phyloP scores from a whole-genome alignment of 2,797 vertebrate species.

The Molossus alvarezi region DNA sequence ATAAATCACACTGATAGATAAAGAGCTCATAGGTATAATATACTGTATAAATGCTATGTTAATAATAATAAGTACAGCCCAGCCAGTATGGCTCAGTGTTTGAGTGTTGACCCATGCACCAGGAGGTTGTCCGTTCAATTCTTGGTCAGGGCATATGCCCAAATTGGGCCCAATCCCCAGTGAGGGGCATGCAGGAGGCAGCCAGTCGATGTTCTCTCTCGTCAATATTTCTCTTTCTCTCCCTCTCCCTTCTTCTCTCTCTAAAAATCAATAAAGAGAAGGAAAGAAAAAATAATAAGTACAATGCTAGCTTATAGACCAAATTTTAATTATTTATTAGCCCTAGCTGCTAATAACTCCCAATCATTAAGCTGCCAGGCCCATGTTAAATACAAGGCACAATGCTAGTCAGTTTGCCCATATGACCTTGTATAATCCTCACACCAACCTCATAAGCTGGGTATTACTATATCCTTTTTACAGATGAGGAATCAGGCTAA shows the following conservation, averaged over 20 bases:
- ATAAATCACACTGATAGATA: neutral
- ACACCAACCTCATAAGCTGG: neutral
- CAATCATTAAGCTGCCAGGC: neutral
- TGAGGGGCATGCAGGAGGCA: too few species aligned
- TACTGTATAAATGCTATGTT: neutral
- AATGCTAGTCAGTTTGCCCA: neutral
- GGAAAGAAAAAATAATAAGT: neutral
- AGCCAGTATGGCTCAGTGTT: too few species aligned
- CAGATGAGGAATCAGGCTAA: neutral
- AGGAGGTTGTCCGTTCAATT: too few species aligned
- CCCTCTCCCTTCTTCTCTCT: too few species aligned
- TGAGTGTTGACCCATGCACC: too few species aligned
- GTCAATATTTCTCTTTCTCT: too few species aligned
- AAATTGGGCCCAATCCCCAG: too few species aligned
- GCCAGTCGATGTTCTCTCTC: too few species aligned
- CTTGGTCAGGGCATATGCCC: too few species aligned
- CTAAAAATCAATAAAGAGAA: too few species aligned
- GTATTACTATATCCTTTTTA: neutral
- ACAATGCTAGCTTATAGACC: neutral
- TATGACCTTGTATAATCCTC: neutral
- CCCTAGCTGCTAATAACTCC: neutral
- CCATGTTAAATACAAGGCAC: neutral
- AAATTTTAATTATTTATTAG: conserved; percentile 13
- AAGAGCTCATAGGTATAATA: conserved; percentile 13
- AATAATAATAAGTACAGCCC: neutral